These are phyloP conservation scores for Trichacis sp. DNA, from an alignment of 2,888 invertebrate species.

Conservation along the genomic window DNA sequence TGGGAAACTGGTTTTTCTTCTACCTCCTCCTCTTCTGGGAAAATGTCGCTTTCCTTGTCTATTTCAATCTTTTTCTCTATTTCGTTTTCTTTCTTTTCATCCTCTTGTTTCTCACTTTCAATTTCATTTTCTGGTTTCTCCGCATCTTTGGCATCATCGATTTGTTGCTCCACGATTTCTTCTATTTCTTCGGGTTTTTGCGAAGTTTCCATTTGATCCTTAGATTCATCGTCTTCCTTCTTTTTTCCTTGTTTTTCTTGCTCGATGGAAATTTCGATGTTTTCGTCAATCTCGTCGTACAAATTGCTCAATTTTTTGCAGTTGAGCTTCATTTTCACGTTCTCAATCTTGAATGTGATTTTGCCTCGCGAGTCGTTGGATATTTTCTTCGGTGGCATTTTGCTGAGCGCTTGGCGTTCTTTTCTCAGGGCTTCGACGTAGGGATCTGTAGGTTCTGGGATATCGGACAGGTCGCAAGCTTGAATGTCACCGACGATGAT, in stretches of 20 bases:
- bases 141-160: constrained; percentile 15
- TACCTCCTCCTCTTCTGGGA: not conserved
- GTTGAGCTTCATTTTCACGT: constrained; percentile 56
- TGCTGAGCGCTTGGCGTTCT: constrained; percentile 60
- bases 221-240: constrained; percentile 39
- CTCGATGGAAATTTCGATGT: constrained; percentile 50
- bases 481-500: constrained; percentile 60
- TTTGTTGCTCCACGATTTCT: constrained; percentile 4
- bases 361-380: constrained; percentile 61
- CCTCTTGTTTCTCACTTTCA: not conserved
- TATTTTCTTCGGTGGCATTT: constrained; percentile 62
- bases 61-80: no score
- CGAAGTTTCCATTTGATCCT: constrained; percentile 3
- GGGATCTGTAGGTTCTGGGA: constrained; percentile 61
- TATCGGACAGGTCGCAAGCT: constrained; percentile 58
- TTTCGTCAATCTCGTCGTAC: constrained; percentile 60
- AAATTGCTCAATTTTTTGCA: constrained; percentile 57
- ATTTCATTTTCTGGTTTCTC: not conserved
- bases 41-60: no score
- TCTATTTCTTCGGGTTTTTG: constrained; percentile 13
- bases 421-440: constrained; percentile 63
- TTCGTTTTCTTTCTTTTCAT: not conserved
- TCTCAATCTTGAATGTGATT: constrained; percentile 64
- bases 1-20: not conserved
- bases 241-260: constrained; percentile 48